phyloP scores from a whole-genome alignment of 1,140 invertebrate genomes.

The Cydia fagiglandana region DNA sequence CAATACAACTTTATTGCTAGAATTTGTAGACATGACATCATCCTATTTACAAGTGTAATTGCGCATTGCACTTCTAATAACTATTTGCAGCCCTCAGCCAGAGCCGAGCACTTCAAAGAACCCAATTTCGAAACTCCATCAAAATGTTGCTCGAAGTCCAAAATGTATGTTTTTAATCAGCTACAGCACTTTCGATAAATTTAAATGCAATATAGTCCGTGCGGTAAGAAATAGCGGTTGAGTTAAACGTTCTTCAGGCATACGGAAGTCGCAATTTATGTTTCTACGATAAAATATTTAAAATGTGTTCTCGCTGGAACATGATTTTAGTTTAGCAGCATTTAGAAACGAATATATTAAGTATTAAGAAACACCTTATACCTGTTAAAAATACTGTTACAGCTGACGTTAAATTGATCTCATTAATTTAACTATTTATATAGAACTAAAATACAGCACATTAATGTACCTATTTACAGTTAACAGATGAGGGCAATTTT shows the following conservation, averaged over 20 bases:
- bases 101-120: not conserved
- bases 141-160: not conserved
- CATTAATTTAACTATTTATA: too few species aligned
- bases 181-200: conserved; percentile 26
- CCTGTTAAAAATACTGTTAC: too few species aligned
- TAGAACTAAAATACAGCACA: too few species aligned
- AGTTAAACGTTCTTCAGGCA: conserved; percentile 26
- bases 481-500: too few species aligned
- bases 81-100: not conserved
- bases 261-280: conserved; percentile 22
- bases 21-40: not conserved
- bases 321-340: conserved; percentile 7
- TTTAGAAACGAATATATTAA: not conserved
- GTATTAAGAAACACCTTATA: too few species aligned
- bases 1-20: too few species aligned
- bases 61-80: not conserved
- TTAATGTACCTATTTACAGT: too few species aligned
- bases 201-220: conserved; percentile 25
- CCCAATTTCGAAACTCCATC: not conserved
- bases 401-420: too few species aligned
- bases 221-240: conserved; percentile 24
- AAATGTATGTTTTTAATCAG: conserved; percentile 25
- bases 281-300: conserved; percentile 22
- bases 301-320: not conserved
- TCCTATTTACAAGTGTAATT: not conserved